Base-by-base conservation (phyloP, 2,888 invertebrate species). In the Tetheella fluctuosa region DNA sequence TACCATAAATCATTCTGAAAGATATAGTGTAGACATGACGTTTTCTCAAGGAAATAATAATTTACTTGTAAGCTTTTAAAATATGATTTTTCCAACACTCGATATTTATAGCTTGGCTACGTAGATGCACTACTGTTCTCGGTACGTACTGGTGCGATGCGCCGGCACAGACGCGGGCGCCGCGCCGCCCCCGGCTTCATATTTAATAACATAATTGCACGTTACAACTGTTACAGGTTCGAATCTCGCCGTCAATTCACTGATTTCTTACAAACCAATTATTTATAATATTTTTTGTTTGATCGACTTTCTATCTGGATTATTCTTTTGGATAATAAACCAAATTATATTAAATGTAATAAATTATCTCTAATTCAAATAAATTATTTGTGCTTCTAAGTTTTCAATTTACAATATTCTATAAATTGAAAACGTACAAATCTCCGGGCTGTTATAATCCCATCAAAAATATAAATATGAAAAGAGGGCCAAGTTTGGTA, bases 131-230 rank as follows among this genome's bases (percentile, higher is more conserved):
- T 61, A 62, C 63, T 68, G 69, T 63, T 2, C 62, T 60, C 65
- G 62, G 67, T 66, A 64, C 65, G 7, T 39, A 57, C 64, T 54
- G 30, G 56, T 52, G 66, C 68, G 63, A 62, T 42, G 48, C 48
- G 48, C 48, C 48, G 48, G 60, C 60, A 52, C 58, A 62, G 63
- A 7, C 48, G 10, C 48, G 6, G 20, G 59, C 60, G 52, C 58
- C 63, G 63, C 66, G 64, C 65, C 55, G 62, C 59, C 61, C 68
- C 68, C 73, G 69, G 68, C 71, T 67, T 67, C 71, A 70, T 74
- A 69, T 76, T 77, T 85, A 85, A 88, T 86, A 80, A 84, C 83
- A 76, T 88, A 88, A 88, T 87, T 80, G 84, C 71, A 54, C 82
- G 79, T 69, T 77, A 71, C 69, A 72, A 61, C 60, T 48, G 48